Conservation (phyloP, 2,888 invertebrate genomes). For the Nomada goodeniana region DNA sequence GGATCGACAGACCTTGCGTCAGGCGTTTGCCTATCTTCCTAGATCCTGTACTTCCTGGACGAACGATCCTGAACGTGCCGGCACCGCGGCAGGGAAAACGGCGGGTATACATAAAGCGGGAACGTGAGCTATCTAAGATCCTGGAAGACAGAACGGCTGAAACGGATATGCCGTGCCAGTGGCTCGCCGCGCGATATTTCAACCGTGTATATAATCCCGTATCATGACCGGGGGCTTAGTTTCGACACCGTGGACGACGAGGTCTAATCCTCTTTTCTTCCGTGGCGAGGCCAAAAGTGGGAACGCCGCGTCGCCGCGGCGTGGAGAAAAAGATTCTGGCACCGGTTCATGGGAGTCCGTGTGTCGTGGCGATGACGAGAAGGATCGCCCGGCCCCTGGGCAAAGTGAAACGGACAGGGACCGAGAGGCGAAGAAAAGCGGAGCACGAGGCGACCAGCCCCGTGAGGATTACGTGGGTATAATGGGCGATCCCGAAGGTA, state of each 20-base stretch:
- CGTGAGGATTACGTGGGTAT: constrained; percentile 67
- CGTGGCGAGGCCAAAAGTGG: constrained; percentile 57
- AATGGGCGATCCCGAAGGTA: constrained; percentile 71
- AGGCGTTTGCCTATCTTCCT: constrained; percentile 17
- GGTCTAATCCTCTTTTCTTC: constrained; percentile 76
- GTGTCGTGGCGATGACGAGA: constrained; percentile 39
- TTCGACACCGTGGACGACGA: constrained; percentile 77
- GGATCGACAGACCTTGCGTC: constrained; percentile 42
- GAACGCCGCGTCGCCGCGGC: constrained; percentile 28
- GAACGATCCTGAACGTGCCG: constrained; percentile 31
- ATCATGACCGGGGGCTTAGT: constrained; percentile 80
- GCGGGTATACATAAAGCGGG: constrained; percentile 43
- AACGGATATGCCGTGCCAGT: constrained; percentile 63
- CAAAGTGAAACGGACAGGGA: neutral
- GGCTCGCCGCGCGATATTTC: constrained; percentile 76
- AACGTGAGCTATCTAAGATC: constrained; percentile 48
- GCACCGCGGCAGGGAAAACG: constrained; percentile 22
- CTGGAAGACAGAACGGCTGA: constrained; percentile 59
- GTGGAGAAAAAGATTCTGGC: constrained; percentile 64
- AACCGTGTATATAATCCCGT: constrained; percentile 79
- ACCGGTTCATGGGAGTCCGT: constrained; percentile 32
- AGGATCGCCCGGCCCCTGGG: constrained; percentile 25
- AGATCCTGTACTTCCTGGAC: constrained; percentile 29
- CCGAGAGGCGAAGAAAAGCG: neutral
- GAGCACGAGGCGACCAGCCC: constrained; percentile 29